Evolutionary conservation across 2,888 invertebrate genomes (phyloP), one percentile per base, ranked within the genome.

Genomic region (Callyntrura sp.): DNA sequence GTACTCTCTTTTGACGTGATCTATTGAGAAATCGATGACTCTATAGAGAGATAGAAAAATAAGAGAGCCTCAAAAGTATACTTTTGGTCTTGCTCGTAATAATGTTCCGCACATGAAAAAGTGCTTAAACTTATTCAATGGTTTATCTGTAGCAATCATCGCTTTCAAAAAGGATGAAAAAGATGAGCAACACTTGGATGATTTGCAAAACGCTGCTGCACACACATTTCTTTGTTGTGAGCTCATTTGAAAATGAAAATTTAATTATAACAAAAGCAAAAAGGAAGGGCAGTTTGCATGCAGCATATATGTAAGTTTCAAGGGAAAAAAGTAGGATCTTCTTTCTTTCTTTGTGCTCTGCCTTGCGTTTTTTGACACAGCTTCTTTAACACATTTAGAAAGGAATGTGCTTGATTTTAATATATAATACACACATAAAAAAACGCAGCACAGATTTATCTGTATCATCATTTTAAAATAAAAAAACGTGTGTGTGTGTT

Each of bases 201-300:
- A 23, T 9, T 20, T 65, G 65, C 65, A n/a, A n/a, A n/a, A 70
- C 70, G 35, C 35, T 45, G 70, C n/a, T n/a, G n/a, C n/a, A n/a
- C n/a, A n/a, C 17, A 43, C 70, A 70, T 70, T 70, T 14, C 70
- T 35, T 70, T 17, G 35, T 43, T 45, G 8, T 73, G 45, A 73
- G 17, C n/a, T 20, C 35, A 68, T 68, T 45, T 48, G 45, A 73
- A 73, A 73, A 73, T 48, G 73, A 73, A 73, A 73, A 43, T 45
- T 73, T 73, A 73, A 73, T 73, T 73, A 45, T 45, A 73, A 17
- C 45, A 70, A 23, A 43, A n/a, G 70, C 43, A 73, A 43, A 23
- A 12, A 62, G 17, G 17, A 35, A 43, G 45, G 43, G 73, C 73
- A 23, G 62, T 23, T 23, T 3, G 11, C 17, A 14, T 11, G 17